Conservation (phyloP, 2,888 invertebrate genomes). For the Drosophila helvetica region DNA sequence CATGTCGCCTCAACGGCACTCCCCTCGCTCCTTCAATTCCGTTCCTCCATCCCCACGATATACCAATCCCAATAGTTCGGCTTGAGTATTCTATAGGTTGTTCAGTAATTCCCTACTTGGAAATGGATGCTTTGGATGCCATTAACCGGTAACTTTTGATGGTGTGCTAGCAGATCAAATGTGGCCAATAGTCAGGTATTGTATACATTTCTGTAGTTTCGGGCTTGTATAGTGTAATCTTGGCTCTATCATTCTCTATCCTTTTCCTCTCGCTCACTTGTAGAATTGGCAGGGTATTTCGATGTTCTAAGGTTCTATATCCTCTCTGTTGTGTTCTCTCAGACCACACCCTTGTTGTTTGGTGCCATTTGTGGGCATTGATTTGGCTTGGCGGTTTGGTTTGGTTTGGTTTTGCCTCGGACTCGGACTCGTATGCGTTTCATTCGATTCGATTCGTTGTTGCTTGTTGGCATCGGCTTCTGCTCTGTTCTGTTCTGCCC, state of each 20-base stretch:
- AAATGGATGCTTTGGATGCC: conserved; percentile 1
- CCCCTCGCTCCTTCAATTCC: not conserved
- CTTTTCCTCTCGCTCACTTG: too few species aligned
- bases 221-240: too few species aligned
- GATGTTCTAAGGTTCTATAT: not conserved
- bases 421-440: not conserved
- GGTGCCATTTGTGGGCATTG: conserved; percentile 59
- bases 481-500: conserved; percentile 15
- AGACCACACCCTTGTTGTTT: conserved; percentile 39
- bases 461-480: conserved; percentile 46
- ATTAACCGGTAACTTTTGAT: not conserved
- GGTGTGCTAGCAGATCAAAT: not conserved
- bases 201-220: too few species aligned
- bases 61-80: not conserved
- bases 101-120: not conserved
- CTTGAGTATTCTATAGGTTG: not conserved
- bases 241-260: too few species aligned
- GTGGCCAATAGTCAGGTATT: not conserved
- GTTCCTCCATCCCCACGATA: not conserved
- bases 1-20: conserved; percentile 24
- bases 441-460: conserved; percentile 36
- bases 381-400: conserved; percentile 62
- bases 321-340: conserved; percentile 15
- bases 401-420: conserved; percentile 25
- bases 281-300: conserved; percentile 17